These are phyloP conservation scores for Uloborus plumipes DNA, from an alignment of 2,888 invertebrate genomes.

Conservation along the genomic window DNA sequence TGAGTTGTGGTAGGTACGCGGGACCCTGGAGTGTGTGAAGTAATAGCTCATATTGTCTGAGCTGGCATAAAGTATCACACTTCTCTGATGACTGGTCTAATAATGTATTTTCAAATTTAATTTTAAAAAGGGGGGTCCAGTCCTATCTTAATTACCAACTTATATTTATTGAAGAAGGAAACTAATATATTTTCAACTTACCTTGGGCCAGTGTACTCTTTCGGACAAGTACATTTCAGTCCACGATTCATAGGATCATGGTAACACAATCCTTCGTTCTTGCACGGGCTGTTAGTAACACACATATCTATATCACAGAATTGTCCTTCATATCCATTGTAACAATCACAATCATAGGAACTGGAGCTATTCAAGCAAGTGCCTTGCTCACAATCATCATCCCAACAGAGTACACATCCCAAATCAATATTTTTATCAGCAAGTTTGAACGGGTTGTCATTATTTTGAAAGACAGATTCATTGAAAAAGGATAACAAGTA, in stretches of 20 bases:
- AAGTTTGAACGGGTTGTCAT: slow-evolving; percentile 53
- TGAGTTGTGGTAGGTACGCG: no score
- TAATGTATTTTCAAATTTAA: no score
- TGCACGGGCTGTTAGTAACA: slow-evolving; percentile 75
- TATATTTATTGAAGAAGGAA: neutral
- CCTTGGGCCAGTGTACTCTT: slow-evolving; percentile 38
- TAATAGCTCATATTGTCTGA: no score
- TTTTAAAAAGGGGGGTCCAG: no score
- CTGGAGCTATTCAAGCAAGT: slow-evolving; percentile 79
- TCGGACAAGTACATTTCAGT: slow-evolving; percentile 39
- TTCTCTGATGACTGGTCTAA: no score
- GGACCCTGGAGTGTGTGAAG: no score
- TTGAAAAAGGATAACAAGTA: slow-evolving; percentile 88
- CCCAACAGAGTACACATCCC: slow-evolving; percentile 84
- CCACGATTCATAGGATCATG: slow-evolving; percentile 72
- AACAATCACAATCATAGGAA: slow-evolving; percentile 83
- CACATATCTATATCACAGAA: slow-evolving; percentile 63
- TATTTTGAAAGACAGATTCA: slow-evolving; percentile 77
- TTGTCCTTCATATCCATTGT: slow-evolving; percentile 50
- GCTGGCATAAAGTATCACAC: no score
- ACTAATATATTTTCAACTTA: slow-evolving; percentile 12
- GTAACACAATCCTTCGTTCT: slow-evolving; percentile 80
- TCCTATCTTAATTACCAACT: neutral
- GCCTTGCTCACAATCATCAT: slow-evolving; percentile 79
- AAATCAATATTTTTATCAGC: slow-evolving; percentile 30